Evolutionary conservation across 2,113 vertebrate genomes (phyloP).

Genomic region (Xenopus laevis): DNA sequence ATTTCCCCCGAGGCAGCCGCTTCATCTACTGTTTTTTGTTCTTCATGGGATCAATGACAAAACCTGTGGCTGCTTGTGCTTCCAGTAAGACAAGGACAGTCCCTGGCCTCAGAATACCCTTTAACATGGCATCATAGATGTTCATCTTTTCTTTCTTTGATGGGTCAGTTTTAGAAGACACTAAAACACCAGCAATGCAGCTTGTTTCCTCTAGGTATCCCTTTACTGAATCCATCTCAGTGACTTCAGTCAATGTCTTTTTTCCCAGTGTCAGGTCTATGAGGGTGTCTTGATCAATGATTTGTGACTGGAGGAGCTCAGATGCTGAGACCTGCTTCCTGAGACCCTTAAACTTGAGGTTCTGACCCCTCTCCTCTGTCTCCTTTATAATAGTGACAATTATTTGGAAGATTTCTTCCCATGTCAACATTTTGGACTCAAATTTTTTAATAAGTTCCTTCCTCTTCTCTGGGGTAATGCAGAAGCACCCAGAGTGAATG

Average conservation of each 20-base stretch:
- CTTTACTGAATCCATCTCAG: conserved; percentile 57
- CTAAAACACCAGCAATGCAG: conserved; percentile 75
- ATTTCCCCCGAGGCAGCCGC: conserved; percentile 51
- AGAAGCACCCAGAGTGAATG: conserved; percentile 72
- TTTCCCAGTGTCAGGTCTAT: conserved; percentile 50
- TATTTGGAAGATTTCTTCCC: conserved; percentile 59
- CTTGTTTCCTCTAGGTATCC: conserved; percentile 65
- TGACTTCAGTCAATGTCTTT: conserved; percentile 51
- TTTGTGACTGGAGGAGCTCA: conserved; percentile 54
- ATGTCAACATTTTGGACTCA: conserved; percentile 53
- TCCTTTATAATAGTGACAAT: conserved; percentile 59
- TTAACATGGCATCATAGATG: conserved; percentile 71
- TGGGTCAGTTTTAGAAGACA: conserved; percentile 67
- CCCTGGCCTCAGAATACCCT: conserved; percentile 50
- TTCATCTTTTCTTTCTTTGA: conserved; percentile 63
- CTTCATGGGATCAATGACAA: conserved; percentile 48
- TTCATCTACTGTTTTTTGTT: conserved; percentile 44
- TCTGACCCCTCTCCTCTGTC: conserved; percentile 14
- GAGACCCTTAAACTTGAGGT: neutral
- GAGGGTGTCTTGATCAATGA: conserved; percentile 64
- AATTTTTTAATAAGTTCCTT: conserved; percentile 54
- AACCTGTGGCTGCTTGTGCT: conserved; percentile 56
- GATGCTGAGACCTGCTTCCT: conserved; percentile 30
- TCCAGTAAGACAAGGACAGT: conserved; percentile 58
- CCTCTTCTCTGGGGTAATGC: conserved; percentile 62